A percentile compares a stretch with the other conserved stretches of the same genome.
phyloP scores from a whole-genome alignment of 2,113 vertebrate genomes.

The Pipa parva region DNA sequence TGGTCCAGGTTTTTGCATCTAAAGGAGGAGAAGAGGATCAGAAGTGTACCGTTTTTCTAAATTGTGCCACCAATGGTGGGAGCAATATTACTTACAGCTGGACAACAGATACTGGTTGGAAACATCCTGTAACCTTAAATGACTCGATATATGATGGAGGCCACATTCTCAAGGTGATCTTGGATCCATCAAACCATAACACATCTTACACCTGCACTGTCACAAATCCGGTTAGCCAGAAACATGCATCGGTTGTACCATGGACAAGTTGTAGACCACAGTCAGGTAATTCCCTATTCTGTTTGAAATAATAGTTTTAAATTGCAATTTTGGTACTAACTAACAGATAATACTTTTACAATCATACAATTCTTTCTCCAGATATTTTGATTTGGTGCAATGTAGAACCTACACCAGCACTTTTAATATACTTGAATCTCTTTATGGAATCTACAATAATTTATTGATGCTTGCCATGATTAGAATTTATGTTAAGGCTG shows the following conservation, averaged over 20 bases:
- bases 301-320: too few relatives aligned
- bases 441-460: too few relatives aligned
- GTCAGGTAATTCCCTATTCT: constrained; percentile 3
- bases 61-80: not conserved
- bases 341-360: too few relatives aligned
- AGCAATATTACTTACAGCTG: constrained; percentile 19
- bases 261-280: constrained; percentile 1
- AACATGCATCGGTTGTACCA: not conserved
- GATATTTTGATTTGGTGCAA: too few relatives aligned
- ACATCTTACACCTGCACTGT: constrained; percentile 16
- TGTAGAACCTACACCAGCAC: too few relatives aligned
- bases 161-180: not conserved
- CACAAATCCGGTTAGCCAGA: constrained; percentile 15
- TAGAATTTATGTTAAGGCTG: too few relatives aligned
- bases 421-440: too few relatives aligned
- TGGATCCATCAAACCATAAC: not conserved
- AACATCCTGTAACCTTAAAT: not conserved
- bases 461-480: too few relatives aligned
- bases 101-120: not conserved
- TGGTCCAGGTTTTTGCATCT: constrained; percentile 15
- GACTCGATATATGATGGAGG: not conserved
- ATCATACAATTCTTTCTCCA: too few relatives aligned
- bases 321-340: too few relatives aligned
- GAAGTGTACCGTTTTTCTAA: constrained; percentile 5
- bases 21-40: not conserved